Base-by-base conservation (phyloP, 2,797 vertebrate genomes). In the Syngnathus acus region DNA sequence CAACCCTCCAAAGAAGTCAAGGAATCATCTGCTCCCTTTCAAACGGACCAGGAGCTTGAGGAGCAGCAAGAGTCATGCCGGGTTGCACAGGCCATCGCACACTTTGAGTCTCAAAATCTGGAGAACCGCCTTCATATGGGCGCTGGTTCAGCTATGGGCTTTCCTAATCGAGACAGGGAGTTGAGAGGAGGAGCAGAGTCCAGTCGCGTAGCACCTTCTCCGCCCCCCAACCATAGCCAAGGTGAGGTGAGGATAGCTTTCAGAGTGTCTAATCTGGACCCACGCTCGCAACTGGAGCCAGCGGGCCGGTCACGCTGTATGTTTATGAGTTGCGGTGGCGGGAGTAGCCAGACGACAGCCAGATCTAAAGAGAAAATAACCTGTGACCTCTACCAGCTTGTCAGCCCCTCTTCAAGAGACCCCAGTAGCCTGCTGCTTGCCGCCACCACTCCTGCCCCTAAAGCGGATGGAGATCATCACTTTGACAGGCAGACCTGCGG, bases 301-400 rank as follows among this genome's bases (percentile, higher is more conserved):
- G 83, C 79, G 0, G 89, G 89, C 32, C 82, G 89, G 55, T 89
- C 92, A 55, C 89, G 90, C 73, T 94, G 93, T 64, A 92, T 94
- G 87, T 94, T 94, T 40, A 91, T 94, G 93, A 92, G 93, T 53
- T 93, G 93, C 66, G 86, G 93, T 0, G 88, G 87, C 0, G 87
- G 90, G 1, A 78, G 67, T 1, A 88, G 89, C 65, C 90, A 93
- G 5, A 82, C 89, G 0, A 88, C 87, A 0, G 81, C 92, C 51
- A 82, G 93, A 40, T 86, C 93, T 76, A 95, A 96, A 87, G 95
- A 97, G 86, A 95, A 97, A 87, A 98, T 98, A 84, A 97, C 96
- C 14, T 98, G 96, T 2, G 95, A 98, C 89, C 90, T 98, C 43
- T 98, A 98, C 85, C 95, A 96, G 72, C 89, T 98, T 0, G 91